Evolutionary conservation across 1,140 invertebrate species (phyloP).

Genomic region (Ericerus pela): DNA sequence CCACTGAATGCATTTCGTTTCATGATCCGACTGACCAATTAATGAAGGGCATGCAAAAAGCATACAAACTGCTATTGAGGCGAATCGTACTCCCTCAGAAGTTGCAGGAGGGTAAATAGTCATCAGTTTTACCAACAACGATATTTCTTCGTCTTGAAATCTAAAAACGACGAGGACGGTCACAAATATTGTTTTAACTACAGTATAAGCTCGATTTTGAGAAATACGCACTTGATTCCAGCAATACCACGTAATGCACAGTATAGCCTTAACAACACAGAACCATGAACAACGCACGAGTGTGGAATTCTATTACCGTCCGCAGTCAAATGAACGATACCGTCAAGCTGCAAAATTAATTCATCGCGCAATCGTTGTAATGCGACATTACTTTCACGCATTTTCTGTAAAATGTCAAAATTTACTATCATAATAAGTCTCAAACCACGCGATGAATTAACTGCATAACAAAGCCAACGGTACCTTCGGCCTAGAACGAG

Average conservation of each 20-base stretch:
- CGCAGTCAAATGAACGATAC: slow-evolving; percentile 33
- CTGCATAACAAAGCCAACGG: background rate
- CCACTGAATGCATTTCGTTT: slow-evolving; percentile 84
- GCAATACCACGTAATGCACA: slow-evolving; percentile 85
- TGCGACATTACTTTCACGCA: slow-evolving; percentile 53
- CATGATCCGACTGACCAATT: slow-evolving; percentile 56
- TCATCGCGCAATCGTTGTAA: slow-evolving; percentile 62
- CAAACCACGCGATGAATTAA: background rate
- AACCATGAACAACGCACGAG: slow-evolving; percentile 58
- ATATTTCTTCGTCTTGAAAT: slow-evolving; percentile 86
- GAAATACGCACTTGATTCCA: slow-evolving; percentile 56
- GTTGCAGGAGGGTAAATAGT: slow-evolving; percentile 80
- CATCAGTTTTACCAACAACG: slow-evolving; percentile 63
- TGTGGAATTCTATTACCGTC: slow-evolving; percentile 41
- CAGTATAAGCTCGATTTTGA: background rate
- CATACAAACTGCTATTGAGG: slow-evolving; percentile 85
- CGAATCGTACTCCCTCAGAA: slow-evolving; percentile 79
- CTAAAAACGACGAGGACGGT: slow-evolving; percentile 31
- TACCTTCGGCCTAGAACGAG: slow-evolving; percentile 77
- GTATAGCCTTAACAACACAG: slow-evolving; percentile 66
- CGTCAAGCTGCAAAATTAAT: slow-evolving; percentile 48
- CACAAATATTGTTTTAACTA: slow-evolving; percentile 5
- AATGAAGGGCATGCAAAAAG: slow-evolving; percentile 84
- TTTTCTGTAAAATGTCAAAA: slow-evolving; percentile 35
- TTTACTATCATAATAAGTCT: slow-evolving; percentile 6